Evolutionary conservation across 2,888 invertebrate genomes (phyloP).

Genomic region (Bellardia pandia): DNA sequence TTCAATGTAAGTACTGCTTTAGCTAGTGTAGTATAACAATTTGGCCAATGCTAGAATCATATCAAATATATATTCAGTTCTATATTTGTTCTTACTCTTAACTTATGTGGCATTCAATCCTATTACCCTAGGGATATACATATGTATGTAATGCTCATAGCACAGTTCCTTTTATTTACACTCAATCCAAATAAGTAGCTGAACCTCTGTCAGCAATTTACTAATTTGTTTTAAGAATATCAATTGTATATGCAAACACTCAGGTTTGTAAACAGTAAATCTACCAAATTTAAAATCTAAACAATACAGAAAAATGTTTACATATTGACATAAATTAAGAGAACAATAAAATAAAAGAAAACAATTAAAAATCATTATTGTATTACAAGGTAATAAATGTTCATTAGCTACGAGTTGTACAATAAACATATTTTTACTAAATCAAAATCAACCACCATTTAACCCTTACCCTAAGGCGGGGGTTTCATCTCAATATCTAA

Average conservation of each 20-base stretch:
- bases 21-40: too few species aligned
- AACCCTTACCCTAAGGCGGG: conserved; percentile 52
- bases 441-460: conserved; percentile 62
- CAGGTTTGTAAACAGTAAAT: conserved; percentile 30
- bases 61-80: neutral
- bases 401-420: conserved; percentile 43
- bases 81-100: neutral
- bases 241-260: conserved; percentile 48
- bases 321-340: conserved; percentile 58
- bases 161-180: neutral
- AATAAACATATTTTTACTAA: neutral
- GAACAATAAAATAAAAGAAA: conserved; percentile 32
- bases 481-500: conserved; percentile 41
- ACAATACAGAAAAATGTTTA: conserved; percentile 45
- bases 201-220: neutral
- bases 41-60: too few species aligned
- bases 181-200: neutral
- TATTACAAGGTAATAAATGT: conserved; percentile 55
- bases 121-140: neutral
- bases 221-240: conserved; percentile 18
- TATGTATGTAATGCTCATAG: neutral
- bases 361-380: conserved; percentile 48
- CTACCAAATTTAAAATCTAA: conserved; percentile 17
- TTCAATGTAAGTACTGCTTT: too few species aligned
- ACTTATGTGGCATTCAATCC: neutral